A percentile compares a stretch with the other conserved stretches of the same genome.
These are phyloP conservation scores for Saguinus midas DNA, from an alignment of 2,113 vertebrate species.

Conservation along the genomic window DNA sequence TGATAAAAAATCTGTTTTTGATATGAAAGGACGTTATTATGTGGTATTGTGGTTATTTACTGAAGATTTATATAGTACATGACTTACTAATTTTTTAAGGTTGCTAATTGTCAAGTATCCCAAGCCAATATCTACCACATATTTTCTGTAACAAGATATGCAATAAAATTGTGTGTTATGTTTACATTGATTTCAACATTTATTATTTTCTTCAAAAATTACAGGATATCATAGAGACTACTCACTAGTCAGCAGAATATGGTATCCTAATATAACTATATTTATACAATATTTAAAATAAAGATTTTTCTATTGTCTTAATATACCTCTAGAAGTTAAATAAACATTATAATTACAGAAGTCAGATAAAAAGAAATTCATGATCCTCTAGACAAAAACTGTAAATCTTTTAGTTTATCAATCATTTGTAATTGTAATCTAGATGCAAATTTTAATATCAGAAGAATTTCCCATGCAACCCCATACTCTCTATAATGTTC, in stretches of 20 bases:
- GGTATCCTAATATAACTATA: not conserved
- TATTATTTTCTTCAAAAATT: not conserved
- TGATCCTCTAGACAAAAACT: not conserved
- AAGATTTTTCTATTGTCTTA: not conserved
- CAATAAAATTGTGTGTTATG: not conserved
- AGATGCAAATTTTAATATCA: not conserved
- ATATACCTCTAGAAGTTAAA: not conserved
- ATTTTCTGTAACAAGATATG: not conserved
- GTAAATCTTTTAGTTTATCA: not conserved
- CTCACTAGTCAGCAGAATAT: not conserved
- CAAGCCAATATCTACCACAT: not conserved
- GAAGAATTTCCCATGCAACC: not conserved
- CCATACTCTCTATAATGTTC: not conserved
- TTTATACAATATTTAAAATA: not conserved
- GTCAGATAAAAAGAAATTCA: not conserved
- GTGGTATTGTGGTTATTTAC: constrained; percentile 15
- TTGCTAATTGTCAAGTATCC: not conserved
- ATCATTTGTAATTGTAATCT: not conserved
- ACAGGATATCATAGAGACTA: not conserved
- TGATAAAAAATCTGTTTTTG: not conserved
- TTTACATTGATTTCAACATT: not conserved
- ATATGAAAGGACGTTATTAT: not conserved
- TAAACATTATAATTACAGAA: not conserved
- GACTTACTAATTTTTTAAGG: not conserved
- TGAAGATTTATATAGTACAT: not conserved